Base-by-base conservation (phyloP, 2,797 vertebrate species). In the Pitangus sulphuratus region DNA sequence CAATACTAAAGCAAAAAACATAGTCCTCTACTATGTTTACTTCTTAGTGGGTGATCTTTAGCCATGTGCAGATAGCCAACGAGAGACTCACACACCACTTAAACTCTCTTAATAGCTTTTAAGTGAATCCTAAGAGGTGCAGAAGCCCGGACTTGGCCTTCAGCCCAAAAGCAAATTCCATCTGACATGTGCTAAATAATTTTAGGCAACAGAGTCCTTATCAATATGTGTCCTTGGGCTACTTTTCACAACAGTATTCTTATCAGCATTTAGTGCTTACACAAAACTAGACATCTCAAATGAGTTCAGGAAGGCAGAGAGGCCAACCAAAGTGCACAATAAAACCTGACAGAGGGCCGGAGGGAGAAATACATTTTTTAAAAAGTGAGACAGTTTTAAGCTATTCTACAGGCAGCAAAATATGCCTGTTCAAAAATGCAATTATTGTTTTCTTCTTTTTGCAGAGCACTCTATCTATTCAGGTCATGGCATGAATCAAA, bases 121-220 rank as follows among this genome's bases (percentile, higher is more conserved):
- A 96, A 93, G 92, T 96, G 95, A 33, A 35, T 88, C 58, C 61
- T 95, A 78, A 95, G 79, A 84, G 89, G 65, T 69, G 30, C 69
- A 78, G 54, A 76, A 62, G 76, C 53, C 58, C 62, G 24, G 21
- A 83, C 20, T 1, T 94, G 89, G 92, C 92, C 56, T 88, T 78
- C 65, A 86, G 82, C 79, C 89, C 50, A 76, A 92, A 68, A 42
- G 28, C 6, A 85, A 86, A 94, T 95, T 92, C 71, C 54, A 37
- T 62, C 58, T 87, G 81, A 69, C 37, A 10, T 8, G 40, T 84
- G 82, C 70, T 72, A 93, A 92, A 91, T 54, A n/a, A 86, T 84
- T 96, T 72, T 76, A 86, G 72, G 54, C 76, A 88, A 44, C 1
- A 0, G 28, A n/a, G 37, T 92, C 64, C 71, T 92, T 96, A 95